These are phyloP conservation scores for Chaetops frenatus DNA, from an alignment of 2,113 vertebrate genomes.

Conservation along the genomic window DNA sequence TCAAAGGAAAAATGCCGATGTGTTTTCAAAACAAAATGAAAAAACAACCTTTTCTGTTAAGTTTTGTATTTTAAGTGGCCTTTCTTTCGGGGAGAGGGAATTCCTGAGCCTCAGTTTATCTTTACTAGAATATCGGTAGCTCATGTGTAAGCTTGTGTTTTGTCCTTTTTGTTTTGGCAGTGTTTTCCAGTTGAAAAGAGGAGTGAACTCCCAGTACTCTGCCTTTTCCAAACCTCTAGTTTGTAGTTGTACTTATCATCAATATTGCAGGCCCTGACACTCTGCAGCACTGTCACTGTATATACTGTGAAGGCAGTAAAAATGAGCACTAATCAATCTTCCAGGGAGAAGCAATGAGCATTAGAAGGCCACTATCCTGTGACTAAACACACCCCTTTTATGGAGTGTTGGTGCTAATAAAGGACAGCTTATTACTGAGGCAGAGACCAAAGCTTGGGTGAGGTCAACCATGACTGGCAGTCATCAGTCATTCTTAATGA, in stretches of 20 bases:
- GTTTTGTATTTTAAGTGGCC: not conserved
- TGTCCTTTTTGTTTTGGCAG: constrained; percentile 39
- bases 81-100: not conserved
- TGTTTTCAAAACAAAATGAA: not conserved
- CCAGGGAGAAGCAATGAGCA: constrained; percentile 78
- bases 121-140: not conserved
- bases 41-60: not conserved
- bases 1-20: not conserved
- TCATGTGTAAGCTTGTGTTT: constrained; percentile 21
- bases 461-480: constrained; percentile 88
- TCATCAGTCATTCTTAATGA: constrained; percentile 96
- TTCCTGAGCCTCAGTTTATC: not conserved
- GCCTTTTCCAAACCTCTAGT: constrained; percentile 47
- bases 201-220: constrained; percentile 41
- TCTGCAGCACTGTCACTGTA: constrained; percentile 70
- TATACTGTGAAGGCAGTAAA: constrained; percentile 80
- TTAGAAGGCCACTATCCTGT: constrained; percentile 84
- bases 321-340: constrained; percentile 84
- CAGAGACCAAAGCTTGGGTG: constrained; percentile 86
- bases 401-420: constrained; percentile 88
- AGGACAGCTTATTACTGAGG: constrained; percentile 87
- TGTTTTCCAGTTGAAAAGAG: constrained; percentile 48
- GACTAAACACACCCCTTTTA: constrained; percentile 89
- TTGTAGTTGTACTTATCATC: constrained; percentile 66
- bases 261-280: constrained; percentile 69